Conservation (phyloP, 2,888 invertebrate genomes). For the Gymnoscelis rufifasciata region DNA sequence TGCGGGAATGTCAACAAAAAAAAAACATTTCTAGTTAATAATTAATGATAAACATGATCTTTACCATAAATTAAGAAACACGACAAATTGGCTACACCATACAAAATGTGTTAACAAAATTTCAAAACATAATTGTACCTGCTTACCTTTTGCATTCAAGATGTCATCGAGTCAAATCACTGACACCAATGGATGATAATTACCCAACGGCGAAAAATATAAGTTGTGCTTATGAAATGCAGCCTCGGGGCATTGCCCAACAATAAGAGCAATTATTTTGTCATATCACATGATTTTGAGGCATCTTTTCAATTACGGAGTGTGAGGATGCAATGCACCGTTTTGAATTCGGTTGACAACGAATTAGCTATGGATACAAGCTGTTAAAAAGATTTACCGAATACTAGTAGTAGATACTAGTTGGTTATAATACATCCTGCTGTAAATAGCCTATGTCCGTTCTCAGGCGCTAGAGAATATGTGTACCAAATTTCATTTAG, state of each 20-base stretch:
- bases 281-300: constrained; percentile 9
- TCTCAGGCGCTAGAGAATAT: no score
- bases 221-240: constrained; percentile 12
- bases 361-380: no score
- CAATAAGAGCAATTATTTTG: constrained; percentile 13
- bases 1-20: no score
- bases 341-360: no score
- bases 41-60: no score
- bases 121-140: constrained; percentile 6
- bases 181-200: constrained; percentile 11
- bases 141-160: constrained; percentile 4
- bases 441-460: no score
- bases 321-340: background rate
- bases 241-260: constrained; percentile 12
- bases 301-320: background rate
- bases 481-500: no score
- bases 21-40: no score
- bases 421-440: no score
- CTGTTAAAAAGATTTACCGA: no score
- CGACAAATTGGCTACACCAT: background rate
- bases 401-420: no score
- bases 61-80: background rate
- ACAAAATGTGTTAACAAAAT: background rate
- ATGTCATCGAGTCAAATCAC: constrained; percentile 11
- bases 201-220: constrained; percentile 11